Conservation (phyloP, 2,888 invertebrate species). For the Cantharis lateralis region DNA sequence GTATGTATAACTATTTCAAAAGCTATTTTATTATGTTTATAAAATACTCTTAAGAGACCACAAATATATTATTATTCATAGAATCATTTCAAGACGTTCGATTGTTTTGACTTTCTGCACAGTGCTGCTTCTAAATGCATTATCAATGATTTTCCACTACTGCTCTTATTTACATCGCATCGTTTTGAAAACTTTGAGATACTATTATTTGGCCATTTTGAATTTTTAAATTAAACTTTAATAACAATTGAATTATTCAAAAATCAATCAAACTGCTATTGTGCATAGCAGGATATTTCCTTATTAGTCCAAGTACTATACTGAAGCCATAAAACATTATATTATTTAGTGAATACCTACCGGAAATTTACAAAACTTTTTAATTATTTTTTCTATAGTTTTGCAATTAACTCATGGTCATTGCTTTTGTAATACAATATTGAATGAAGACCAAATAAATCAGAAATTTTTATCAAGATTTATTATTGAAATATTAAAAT, state of each 20-base stretch:
- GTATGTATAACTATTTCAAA: conserved; percentile 57
- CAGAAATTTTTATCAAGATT: no score
- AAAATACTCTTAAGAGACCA: neutral
- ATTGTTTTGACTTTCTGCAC: neutral
- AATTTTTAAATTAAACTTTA: neutral
- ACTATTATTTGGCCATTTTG: neutral
- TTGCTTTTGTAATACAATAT: neutral
- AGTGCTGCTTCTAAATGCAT: neutral
- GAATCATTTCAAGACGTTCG: neutral
- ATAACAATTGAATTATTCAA: neutral
- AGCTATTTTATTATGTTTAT: neutral
- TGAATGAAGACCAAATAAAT: neutral
- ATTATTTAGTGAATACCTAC: neutral
- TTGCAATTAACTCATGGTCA: neutral
- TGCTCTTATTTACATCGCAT: neutral
- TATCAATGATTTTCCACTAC: neutral
- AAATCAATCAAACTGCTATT: neutral
- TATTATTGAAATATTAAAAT: neutral
- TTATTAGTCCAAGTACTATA: neutral
- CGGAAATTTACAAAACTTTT: neutral
- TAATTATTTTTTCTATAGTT: neutral
- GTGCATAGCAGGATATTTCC: neutral
- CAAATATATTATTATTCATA: neutral
- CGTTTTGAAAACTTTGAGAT: neutral
- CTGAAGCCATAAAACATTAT: neutral